A percentile compares a stretch with the other conserved stretches of the same genome.
These are phyloP conservation scores for Byasa hedistus DNA, from an alignment of 2,888 invertebrate species.

Conservation along the genomic window DNA sequence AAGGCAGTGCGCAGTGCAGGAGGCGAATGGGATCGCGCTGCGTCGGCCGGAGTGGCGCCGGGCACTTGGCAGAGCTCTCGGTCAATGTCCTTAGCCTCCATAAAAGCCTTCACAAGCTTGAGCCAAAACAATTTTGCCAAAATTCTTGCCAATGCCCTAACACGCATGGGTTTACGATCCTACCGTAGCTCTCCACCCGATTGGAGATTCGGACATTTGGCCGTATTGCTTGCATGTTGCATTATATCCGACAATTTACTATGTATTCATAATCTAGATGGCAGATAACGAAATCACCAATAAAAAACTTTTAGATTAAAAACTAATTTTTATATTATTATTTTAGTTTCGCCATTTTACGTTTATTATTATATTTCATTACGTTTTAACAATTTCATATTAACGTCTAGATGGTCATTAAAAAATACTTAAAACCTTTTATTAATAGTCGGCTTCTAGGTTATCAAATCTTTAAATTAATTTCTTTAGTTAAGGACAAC, in stretches of 20 bases:
- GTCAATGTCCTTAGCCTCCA: slow-evolving; percentile 71
- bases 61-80: slow-evolving; percentile 73
- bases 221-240: slow-evolving; percentile 13
- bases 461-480: no score
- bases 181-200: slow-evolving; percentile 51
- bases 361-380: no score
- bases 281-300: no score
- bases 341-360: no score
- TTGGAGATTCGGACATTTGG: slow-evolving; percentile 46
- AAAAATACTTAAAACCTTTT: no score
- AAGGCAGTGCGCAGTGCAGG: slow-evolving; percentile 73
- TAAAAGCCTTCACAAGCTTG: slow-evolving; percentile 69
- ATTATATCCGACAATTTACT: background rate
- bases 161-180: slow-evolving; percentile 74
- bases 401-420: no score
- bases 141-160: slow-evolving; percentile 71
- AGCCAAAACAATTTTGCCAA: slow-evolving; percentile 78
- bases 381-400: no score
- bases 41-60: slow-evolving; percentile 75
- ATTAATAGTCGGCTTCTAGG: no score
- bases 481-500: no score
- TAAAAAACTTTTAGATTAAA: no score
- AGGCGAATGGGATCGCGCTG: slow-evolving; percentile 61
- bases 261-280: background rate
- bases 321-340: no score